These are phyloP conservation scores for Myotis findleyi DNA, from an alignment of 2,797 vertebrate species.

Conservation along the genomic window DNA sequence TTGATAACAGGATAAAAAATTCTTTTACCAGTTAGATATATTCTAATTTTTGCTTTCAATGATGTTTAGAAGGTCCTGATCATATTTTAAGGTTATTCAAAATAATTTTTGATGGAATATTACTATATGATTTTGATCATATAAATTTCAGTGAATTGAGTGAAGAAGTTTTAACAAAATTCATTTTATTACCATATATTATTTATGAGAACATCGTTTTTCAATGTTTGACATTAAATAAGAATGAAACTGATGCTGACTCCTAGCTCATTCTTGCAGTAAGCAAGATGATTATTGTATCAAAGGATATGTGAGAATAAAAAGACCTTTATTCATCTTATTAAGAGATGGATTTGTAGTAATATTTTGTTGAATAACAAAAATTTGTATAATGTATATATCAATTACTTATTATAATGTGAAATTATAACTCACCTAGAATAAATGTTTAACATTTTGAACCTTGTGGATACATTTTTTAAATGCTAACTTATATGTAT, in stretches of 20 bases:
- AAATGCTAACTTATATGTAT: not conserved
- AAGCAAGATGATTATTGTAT: not conserved
- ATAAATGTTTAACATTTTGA: constrained; percentile 11
- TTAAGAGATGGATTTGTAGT: not conserved
- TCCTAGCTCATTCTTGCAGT: not conserved
- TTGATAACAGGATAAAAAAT: not conserved
- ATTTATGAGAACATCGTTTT: not conserved
- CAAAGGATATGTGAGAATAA: not conserved
- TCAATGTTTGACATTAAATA: not conserved
- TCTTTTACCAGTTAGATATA: not conserved
- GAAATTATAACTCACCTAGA: not conserved
- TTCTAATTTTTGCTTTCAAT: not conserved
- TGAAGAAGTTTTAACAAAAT: not conserved
- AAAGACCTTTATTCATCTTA: not conserved
- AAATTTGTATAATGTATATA: not conserved
- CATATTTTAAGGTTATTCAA: not conserved
- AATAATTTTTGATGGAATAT: not conserved
- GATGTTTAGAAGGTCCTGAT: not conserved
- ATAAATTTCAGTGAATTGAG: not conserved
- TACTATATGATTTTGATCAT: not conserved
- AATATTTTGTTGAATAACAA: not conserved
- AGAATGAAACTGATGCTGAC: not conserved
- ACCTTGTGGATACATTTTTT: not conserved
- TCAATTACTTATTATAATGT: not conserved
- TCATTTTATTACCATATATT: not conserved